phyloP scores from a whole-genome alignment of 1,140 invertebrate genomes.

The Eciton burchellii region DNA sequence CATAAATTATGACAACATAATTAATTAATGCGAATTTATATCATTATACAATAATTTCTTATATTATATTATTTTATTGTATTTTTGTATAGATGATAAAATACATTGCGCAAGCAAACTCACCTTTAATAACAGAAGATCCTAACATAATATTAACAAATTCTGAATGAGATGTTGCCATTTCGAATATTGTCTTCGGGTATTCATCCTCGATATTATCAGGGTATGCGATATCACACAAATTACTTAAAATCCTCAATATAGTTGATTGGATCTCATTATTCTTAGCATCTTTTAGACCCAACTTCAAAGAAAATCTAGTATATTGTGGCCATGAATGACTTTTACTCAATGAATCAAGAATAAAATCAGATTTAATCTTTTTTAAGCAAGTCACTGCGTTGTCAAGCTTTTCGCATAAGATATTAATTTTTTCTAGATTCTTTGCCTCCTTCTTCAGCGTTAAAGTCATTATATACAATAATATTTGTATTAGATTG shows the following conservation, averaged over 20 bases:
- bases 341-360: constrained; percentile 85
- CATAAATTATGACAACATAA: background rate
- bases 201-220: constrained; percentile 84
- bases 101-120: constrained; percentile 47
- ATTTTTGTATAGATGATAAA: background rate
- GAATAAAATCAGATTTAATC: constrained; percentile 79
- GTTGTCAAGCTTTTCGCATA: constrained; percentile 79
- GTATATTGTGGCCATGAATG: constrained; percentile 89
- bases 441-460: constrained; percentile 86
- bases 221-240: constrained; percentile 87
- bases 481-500: constrained; percentile 86
- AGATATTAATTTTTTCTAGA: constrained; percentile 81
- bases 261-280: constrained; percentile 82
- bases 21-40: constrained; percentile 28
- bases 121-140: constrained; percentile 82
- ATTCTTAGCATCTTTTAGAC: constrained; percentile 86
- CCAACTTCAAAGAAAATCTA: constrained; percentile 88
- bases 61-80: background rate
- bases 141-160: constrained; percentile 89
- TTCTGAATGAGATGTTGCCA: constrained; percentile 91
- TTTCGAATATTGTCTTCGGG: constrained; percentile 88
- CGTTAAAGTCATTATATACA: constrained; percentile 86
- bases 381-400: constrained; percentile 76
- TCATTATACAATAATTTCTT: constrained; percentile 34
- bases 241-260: constrained; percentile 86